These are phyloP conservation scores for Acanthis flammea DNA, from an alignment of 2,797 vertebrate genomes.

Conservation along the genomic window DNA sequence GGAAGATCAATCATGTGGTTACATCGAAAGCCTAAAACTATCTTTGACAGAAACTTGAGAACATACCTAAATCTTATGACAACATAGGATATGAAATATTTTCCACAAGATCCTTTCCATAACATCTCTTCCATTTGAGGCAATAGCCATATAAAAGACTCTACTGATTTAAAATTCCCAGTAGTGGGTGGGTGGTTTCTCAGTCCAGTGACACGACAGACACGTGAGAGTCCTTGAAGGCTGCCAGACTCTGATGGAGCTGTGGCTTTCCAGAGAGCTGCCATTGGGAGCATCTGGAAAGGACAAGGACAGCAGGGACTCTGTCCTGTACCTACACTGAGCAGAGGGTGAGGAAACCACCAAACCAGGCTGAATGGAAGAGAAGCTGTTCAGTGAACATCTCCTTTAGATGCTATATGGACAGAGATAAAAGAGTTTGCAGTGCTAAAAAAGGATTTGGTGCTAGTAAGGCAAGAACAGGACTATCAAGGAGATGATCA, in stretches of 20 bases:
- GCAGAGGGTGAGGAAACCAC: background rate
- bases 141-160: background rate
- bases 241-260: background rate
- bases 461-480: background rate
- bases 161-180: background rate
- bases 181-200: background rate
- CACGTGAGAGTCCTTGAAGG: fast-evolving
- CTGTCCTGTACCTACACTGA: background rate
- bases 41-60: background rate
- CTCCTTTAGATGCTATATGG: background rate
- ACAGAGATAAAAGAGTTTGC: background rate
- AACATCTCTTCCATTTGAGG: background rate
- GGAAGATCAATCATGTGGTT: background rate
- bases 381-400: background rate
- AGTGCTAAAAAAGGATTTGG: background rate
- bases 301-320: background rate
- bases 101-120: background rate
- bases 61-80: background rate
- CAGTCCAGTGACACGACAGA: background rate
- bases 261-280: background rate
- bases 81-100: background rate
- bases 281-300: fast-evolving
- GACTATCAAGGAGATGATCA: background rate
- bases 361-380: background rate
- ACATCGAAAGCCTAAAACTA: background rate